These are phyloP conservation scores for Passerculus sandwichensis DNA, from an alignment of 2,797 vertebrate species.

Conservation along the genomic window DNA sequence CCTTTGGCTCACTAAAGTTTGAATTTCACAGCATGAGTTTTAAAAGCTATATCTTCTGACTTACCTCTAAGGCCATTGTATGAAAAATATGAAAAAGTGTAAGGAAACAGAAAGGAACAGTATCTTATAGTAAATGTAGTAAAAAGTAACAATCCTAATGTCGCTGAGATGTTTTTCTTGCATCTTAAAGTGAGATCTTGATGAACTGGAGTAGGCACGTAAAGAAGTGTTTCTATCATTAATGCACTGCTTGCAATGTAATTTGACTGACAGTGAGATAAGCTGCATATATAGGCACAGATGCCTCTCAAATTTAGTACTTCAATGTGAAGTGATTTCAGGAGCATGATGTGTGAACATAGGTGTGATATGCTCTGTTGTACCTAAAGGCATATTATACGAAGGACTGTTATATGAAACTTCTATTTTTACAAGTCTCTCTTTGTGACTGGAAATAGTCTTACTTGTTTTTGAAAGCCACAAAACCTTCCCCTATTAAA, in stretches of 20 bases:
- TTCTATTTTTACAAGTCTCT: neutral
- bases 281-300: neutral
- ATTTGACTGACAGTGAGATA: neutral
- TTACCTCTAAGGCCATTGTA: neutral
- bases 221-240: neutral
- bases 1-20: neutral
- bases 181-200: neutral
- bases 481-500: neutral
- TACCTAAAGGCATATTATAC: neutral
- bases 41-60: neutral
- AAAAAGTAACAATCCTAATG: neutral
- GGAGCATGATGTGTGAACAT: neutral
- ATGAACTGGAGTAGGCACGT: neutral
- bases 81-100: neutral
- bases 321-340: neutral
- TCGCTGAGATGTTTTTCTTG: neutral
- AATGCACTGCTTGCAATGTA: neutral
- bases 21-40: neutral
- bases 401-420: neutral
- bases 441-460: neutral
- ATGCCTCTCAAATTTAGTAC: neutral
- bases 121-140: neutral
- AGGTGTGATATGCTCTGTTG: neutral
- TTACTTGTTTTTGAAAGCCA: neutral
- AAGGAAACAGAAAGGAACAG: neutral